phyloP scores from a whole-genome alignment of 1,140 invertebrate genomes.

The Parapsyche elsis region DNA sequence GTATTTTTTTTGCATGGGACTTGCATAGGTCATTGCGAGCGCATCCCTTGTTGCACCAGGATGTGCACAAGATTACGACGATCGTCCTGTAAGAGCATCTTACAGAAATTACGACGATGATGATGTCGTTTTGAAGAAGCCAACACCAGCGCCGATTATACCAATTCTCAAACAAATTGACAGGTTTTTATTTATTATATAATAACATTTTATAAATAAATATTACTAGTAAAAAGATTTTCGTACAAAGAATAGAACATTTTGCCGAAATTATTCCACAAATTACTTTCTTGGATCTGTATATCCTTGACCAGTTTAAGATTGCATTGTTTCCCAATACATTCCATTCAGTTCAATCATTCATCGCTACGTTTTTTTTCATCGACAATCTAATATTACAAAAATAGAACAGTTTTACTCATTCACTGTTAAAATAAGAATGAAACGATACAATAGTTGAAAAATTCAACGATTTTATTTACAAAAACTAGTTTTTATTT shows the following conservation, averaged over 20 bases:
- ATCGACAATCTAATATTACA: neutral
- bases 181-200: conserved; percentile 70
- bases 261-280: neutral
- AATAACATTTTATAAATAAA: no score
- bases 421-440: neutral
- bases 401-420: neutral
- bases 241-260: no score
- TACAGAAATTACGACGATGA: conserved; percentile 48
- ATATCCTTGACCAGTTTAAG: conserved; percentile 7
- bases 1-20: neutral
- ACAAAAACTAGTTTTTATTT: no score
- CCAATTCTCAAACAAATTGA: conserved; percentile 88
- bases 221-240: no score
- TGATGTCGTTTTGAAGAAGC: conserved; percentile 50
- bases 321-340: conserved; percentile 22
- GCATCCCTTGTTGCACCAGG: conserved; percentile 44
- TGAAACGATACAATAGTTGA: no score
- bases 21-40: conserved; percentile 43
- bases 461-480: no score
- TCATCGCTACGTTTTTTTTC: neutral
- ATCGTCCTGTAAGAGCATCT: conserved; percentile 43
- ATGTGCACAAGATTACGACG: conserved; percentile 47
- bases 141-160: conserved; percentile 74
- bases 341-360: neutral
- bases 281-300: conserved; percentile 3